Evolutionary conservation across 2,797 vertebrate genomes (phyloP), one percentile per base, ranked within the genome.

Genomic region (Toxotes lorentzi): DNA sequence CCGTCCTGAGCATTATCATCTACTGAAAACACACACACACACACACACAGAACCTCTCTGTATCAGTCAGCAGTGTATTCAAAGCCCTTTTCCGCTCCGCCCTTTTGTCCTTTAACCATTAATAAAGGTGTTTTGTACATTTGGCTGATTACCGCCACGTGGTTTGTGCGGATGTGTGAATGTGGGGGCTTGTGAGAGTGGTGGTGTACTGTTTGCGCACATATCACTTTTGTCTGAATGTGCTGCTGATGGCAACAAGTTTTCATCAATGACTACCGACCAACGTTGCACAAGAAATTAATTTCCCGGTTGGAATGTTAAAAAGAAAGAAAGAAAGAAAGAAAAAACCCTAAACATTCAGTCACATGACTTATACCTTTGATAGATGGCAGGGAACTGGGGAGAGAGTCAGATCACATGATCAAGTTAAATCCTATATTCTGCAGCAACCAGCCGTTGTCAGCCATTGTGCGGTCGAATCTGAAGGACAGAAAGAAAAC

Each of bases 381-480:
- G 83, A 86, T 85, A 81, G 86, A 89, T 86, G 78, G 71, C 82
- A 86, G 78, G 79, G 61, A 89, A 86, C 58, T 76, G 72, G 56
- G 72, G 82, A 83, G 56, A 87, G 69, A 86, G 85, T 89, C 83
- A 84, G 72, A 91, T 94, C 93, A 94, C 93, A 94, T 94, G 91
- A 89, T 93, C 89, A 85, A 57, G 80, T 76, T 76, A 60, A 91
- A 86, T 84, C 86, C 73, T 72, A 69, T 87, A 79, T 87, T 77
- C 83, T 77, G 79, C 64, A 71, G 84, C 78, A 92, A 89, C 82
- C 66, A 76, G 69, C 73, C 40, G 76, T 64, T 79, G 84, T 89
- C 85, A 82, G 87, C 84, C 91, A 93, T 93, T 38, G 78, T 84
- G 67, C 58, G 73, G 82, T 85, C 68, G 62, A 61, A 86, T 86